phyloP scores from a whole-genome alignment of 1,140 invertebrate species.

The Papilio polytes region DNA sequence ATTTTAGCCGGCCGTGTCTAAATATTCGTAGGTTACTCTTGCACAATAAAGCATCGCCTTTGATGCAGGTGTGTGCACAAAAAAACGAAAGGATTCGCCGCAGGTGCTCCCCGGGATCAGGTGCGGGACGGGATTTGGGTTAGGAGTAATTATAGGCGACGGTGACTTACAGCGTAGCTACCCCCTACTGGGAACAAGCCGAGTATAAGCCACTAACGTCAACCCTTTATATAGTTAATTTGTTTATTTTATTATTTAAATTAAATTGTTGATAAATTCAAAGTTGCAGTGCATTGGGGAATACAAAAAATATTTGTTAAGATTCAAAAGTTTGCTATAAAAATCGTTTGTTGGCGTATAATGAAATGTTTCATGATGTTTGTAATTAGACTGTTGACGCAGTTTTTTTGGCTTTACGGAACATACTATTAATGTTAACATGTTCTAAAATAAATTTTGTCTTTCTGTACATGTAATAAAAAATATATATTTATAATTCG shows the following conservation, averaged over 20 bases:
- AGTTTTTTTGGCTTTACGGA: too few relatives aligned
- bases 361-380: too few relatives aligned
- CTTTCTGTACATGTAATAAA: background rate
- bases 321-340: background rate
- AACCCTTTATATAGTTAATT: background rate
- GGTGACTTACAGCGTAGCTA: slow-evolving; percentile 30
- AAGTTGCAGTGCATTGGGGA: background rate
- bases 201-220: background rate
- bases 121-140: slow-evolving; percentile 71
- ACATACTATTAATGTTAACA: background rate
- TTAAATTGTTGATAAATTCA: background rate
- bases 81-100: slow-evolving; percentile 79
- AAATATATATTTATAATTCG: background rate
- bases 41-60: slow-evolving; percentile 63
- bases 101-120: slow-evolving; percentile 67
- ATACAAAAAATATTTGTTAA: background rate
- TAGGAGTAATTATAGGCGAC: slow-evolving; percentile 51
- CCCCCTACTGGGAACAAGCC: slow-evolving; percentile 6
- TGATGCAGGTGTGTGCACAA: slow-evolving; percentile 71
- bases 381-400: too few relatives aligned
- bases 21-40: slow-evolving; percentile 48
- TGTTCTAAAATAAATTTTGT: background rate
- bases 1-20: slow-evolving; percentile 42
- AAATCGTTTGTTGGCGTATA: too few relatives aligned
- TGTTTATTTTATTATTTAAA: slow-evolving; percentile 13